Evolutionary conservation across 2,797 vertebrate genomes (phyloP).

Genomic region (Clarias platycephalus): DNA sequence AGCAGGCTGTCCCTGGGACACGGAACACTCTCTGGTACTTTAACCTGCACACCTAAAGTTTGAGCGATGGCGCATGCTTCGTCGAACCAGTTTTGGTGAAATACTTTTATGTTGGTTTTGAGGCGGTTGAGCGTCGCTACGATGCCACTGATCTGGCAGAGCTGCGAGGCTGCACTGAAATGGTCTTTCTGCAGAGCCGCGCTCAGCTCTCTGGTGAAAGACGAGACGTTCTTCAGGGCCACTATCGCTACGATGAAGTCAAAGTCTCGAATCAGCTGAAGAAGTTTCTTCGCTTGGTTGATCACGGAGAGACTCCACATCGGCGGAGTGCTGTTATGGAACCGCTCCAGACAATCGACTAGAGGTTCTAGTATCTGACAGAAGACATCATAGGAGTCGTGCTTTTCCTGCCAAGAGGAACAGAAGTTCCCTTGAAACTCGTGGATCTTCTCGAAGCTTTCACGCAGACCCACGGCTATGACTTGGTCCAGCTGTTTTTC

Average conservation of each 20-base stretch:
- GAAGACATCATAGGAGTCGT: conserved; percentile 80
- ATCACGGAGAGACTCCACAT: conserved; percentile 70
- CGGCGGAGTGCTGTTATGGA: conserved; percentile 72
- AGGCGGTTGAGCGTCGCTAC: conserved; percentile 77
- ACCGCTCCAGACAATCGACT: conserved; percentile 75
- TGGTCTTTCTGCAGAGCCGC: conserved; percentile 81
- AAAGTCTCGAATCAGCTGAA: conserved; percentile 74
- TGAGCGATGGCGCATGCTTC: conserved; percentile 77
- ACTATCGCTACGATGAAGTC: conserved; percentile 81
- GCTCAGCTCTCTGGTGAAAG: conserved; percentile 78
- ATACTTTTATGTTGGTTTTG: conserved; percentile 82
- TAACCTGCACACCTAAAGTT: conserved; percentile 73
- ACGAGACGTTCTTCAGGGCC: conserved; percentile 76
- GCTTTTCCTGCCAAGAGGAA: conserved; percentile 76
- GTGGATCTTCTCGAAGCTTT: conserved; percentile 79
- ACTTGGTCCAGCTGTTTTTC: conserved; percentile 79
- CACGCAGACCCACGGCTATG: conserved; percentile 74
- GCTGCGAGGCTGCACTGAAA: conserved; percentile 78
- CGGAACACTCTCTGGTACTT: conserved; percentile 72
- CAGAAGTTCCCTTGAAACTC: conserved; percentile 78
- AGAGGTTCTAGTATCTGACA: conserved; percentile 80
- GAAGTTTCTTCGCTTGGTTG: conserved; percentile 69
- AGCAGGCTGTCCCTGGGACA: conserved; percentile 72
- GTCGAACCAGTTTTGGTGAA: conserved; percentile 83
- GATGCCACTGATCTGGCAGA: conserved; percentile 79